Percentiles rank a stretch among this genome's conserved stretches.
phyloP scores from a whole-genome alignment of 2,113 vertebrate species.

The Numida meleagris region DNA sequence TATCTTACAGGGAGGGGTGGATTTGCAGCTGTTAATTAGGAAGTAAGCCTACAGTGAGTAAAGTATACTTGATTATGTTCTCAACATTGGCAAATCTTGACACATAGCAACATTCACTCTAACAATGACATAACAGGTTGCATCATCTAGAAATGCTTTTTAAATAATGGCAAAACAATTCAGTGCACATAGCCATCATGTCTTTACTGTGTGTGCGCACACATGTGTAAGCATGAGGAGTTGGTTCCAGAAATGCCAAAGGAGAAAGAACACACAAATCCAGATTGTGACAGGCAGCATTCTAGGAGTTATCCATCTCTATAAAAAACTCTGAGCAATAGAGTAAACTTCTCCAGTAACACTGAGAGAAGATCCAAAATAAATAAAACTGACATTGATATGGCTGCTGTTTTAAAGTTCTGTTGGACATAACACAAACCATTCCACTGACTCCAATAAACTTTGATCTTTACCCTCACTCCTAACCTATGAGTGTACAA shows the following conservation, averaged over 20 bases:
- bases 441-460: neutral
- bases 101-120: neutral
- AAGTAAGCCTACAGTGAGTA: neutral
- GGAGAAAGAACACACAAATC: neutral
- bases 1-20: neutral
- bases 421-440: neutral
- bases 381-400: neutral
- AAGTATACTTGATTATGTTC: neutral
- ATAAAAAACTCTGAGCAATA: neutral
- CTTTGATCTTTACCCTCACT: neutral
- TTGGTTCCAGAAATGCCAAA: neutral
- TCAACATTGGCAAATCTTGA: neutral
- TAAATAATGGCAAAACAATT: neutral
- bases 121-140: neutral
- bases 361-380: neutral
- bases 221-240: fast-evolving
- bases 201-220: fast-evolving
- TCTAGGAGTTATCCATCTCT: neutral
- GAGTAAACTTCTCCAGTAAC: neutral
- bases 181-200: too few species aligned
- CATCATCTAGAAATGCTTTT: neutral
- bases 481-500: neutral
- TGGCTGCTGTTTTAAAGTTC: neutral
- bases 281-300: neutral
- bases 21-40: neutral